Evolutionary conservation across 2,797 vertebrate species (phyloP), one percentile per base, ranked within the genome.

Genomic region (Otus scops): DNA sequence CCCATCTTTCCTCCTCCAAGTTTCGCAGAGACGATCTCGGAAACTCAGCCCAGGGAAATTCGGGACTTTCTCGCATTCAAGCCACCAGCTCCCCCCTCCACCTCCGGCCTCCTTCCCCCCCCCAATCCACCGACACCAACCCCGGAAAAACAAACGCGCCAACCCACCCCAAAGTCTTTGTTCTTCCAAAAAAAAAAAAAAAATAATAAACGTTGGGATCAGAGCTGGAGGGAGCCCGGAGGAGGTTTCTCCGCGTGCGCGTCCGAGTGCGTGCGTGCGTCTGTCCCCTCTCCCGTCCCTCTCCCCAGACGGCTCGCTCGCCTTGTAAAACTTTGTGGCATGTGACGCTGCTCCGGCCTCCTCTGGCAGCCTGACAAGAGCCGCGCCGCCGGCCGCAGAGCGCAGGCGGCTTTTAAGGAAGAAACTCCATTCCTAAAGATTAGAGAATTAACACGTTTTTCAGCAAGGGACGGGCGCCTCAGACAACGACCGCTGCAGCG

Each of bases 271-370:
- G 85, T 77, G 89, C 74, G 88, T 85, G 88, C 54, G 80, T 63
- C 69, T 48, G 19, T 69, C 85, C 79, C 94, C 91, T 85, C 97
- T 96, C 86, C 61, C 39, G 94, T 94, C 96, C 96, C 96, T 95
- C 95, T 95, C 91, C 92, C 88, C 82, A 91, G 88, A 34, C 69
- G 59, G 75, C 93, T 96, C 69, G 36, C 91, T 93, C 84, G 81
- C 95, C 97, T 89, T 96, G 97, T 95, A 97, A 97, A 97, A 97
- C 96, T 97, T 97, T 75, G 96, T 86, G 67, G 96, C 93, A 20
- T 97, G 97, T 97, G 97, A 97, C 96, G 93, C 96, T 89, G 95
- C 93, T 96, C 97, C 96, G 86, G 97, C 97, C 97, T 97, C 97
- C 92, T 69, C 96, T 97, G 97, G 97, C 97, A 97, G 95, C 76